These are phyloP conservation scores for Thrips palmi DNA, from an alignment of 1,140 invertebrate genomes.

Conservation along the genomic window DNA sequence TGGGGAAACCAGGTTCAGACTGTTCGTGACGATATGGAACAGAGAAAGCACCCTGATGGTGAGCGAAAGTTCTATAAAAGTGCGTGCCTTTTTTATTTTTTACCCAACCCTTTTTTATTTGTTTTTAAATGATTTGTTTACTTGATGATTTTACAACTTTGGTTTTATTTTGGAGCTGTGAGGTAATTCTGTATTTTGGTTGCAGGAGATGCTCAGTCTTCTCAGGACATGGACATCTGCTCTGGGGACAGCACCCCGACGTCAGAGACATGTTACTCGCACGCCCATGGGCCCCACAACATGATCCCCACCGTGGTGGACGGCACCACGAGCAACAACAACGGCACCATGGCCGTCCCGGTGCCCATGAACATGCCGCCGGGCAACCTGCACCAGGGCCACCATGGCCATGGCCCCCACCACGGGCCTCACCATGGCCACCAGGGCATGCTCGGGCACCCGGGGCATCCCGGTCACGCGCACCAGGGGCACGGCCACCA, in stretches of 20 bases:
- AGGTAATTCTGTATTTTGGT: too few species aligned
- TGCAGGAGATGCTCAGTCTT: conserved; percentile 15
- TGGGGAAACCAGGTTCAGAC: too few species aligned
- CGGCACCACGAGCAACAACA: conserved; percentile 11
- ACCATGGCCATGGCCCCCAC: too few species aligned
- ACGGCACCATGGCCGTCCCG: background rate
- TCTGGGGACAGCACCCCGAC: conserved; percentile 66
- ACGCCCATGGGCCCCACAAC: conserved; percentile 19
- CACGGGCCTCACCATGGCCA: too few species aligned
- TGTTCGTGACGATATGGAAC: too few species aligned
- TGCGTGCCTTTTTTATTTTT: too few species aligned
- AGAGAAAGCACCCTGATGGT: too few species aligned
- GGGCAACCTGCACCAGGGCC: conserved; percentile 4
- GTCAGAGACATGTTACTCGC: conserved; percentile 36
- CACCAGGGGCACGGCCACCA: too few species aligned
- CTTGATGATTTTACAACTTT: background rate
- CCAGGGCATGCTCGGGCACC: too few species aligned
- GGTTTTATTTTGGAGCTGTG: background rate
- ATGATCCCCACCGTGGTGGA: conserved; percentile 16
- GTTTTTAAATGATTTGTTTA: background rate
- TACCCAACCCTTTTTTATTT: conserved; percentile 1
- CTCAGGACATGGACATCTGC: conserved; percentile 71
- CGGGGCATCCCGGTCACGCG: too few species aligned
- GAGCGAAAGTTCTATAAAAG: too few species aligned
- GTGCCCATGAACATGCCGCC: background rate